Conservation (phyloP, 2,113 vertebrate genomes). For the Gadus chalcogrammus region DNA sequence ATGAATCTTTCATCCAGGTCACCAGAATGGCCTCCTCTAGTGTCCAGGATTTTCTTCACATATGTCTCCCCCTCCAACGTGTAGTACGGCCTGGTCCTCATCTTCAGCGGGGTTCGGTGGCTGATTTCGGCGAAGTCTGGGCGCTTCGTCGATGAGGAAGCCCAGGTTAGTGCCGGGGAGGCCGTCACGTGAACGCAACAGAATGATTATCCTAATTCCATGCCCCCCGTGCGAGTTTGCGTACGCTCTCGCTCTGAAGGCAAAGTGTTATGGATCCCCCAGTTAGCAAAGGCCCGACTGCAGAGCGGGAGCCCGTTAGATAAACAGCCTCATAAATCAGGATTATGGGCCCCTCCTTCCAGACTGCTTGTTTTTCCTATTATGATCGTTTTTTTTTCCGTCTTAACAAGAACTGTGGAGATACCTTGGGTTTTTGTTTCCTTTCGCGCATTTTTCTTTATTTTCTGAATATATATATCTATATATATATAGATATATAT, state of each 20-base stretch:
- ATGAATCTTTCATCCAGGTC: too few species aligned
- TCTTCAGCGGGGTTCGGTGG: not conserved
- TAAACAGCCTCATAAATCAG: conserved; percentile 69
- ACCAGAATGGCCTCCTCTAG: too few species aligned
- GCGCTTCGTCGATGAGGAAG: not conserved
- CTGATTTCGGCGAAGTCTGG: not conserved
- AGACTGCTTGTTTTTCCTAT: too few species aligned
- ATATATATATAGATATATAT: conserved; percentile 34
- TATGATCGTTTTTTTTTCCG: conserved; percentile 47
- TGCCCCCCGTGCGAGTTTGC: not conserved
- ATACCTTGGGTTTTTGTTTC: conserved; percentile 22
- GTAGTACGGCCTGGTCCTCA: not conserved
- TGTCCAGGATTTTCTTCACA: too few species aligned
- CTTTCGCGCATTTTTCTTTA: not conserved
- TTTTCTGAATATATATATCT: conserved; percentile 60
- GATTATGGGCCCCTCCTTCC: too few species aligned
- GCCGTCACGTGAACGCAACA: conserved; percentile 5
- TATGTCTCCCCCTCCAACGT: too few species aligned
- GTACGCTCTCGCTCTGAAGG: conserved; percentile 3
- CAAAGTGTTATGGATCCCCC: conserved; percentile 17
- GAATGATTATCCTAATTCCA: conserved; percentile 8
- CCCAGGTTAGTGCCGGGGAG: conserved; percentile 18
- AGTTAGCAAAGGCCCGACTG: not conserved
- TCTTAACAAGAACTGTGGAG: conserved; percentile 42
- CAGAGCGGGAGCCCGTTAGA: conserved; percentile 45